Conservation (phyloP, 2,888 invertebrate species). For the Drosophila heteroneura region DNA sequence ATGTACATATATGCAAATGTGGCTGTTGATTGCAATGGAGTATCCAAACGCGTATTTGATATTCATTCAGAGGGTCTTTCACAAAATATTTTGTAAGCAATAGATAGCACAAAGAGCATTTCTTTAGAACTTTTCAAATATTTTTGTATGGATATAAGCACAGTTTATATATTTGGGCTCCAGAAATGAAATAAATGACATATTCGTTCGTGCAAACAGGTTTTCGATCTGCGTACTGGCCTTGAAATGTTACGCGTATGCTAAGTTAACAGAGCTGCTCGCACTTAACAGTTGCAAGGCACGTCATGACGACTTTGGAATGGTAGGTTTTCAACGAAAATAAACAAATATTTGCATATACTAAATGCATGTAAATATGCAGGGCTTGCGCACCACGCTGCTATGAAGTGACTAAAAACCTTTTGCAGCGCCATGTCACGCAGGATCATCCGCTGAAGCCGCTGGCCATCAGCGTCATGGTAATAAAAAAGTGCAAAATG, state of each 20-base stretch:
- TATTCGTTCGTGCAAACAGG: background rate
- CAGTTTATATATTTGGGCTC: background rate
- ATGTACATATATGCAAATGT: no score
- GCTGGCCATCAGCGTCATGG: constrained; percentile 85
- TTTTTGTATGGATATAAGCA: background rate
- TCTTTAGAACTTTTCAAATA: no score
- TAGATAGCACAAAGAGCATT: no score
- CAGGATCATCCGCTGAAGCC: constrained; percentile 88
- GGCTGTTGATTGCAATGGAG: no score
- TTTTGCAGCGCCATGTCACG: constrained; percentile 76
- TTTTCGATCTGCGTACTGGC: background rate
- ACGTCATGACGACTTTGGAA: constrained; percentile 67
- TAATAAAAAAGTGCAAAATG: background rate
- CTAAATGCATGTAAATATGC: background rate
- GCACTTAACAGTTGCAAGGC: constrained; percentile 18
- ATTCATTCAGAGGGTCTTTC: background rate
- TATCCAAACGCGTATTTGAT: no score
- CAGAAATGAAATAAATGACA: background rate
- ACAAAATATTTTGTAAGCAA: no score
- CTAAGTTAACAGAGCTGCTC: constrained; percentile 8
- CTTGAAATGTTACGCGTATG: constrained; percentile 10
- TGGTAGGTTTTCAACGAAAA: constrained; percentile 55
- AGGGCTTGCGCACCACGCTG: constrained; percentile 83
- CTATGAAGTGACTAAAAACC: constrained; percentile 76
- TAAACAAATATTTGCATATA: constrained; percentile 42